phyloP scores from a whole-genome alignment of 2,797 vertebrate species.

The Channallabes apus region DNA sequence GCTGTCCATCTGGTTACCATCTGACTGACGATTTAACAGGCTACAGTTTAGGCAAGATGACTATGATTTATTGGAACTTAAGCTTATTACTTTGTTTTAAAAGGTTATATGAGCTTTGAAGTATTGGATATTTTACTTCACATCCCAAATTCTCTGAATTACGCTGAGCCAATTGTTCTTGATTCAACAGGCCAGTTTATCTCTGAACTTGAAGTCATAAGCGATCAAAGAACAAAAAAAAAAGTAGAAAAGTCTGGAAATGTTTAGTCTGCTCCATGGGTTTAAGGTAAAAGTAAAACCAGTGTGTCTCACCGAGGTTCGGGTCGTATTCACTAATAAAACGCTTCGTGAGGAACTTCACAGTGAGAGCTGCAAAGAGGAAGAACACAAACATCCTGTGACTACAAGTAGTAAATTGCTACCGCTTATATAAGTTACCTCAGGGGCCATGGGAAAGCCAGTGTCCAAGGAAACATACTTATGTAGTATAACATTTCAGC shows the following conservation, averaged over 20 bases:
- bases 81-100: slow-evolving; percentile 7
- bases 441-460: slow-evolving; percentile 55
- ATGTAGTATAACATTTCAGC: slow-evolving; percentile 22
- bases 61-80: slow-evolving; percentile 21
- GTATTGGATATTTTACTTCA: not conserved
- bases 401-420: slow-evolving; percentile 38
- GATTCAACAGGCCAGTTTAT: slow-evolving; percentile 6
- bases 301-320: slow-evolving; percentile 79
- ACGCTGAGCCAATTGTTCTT: not conserved
- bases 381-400: slow-evolving; percentile 50
- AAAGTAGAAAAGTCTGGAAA: not conserved
- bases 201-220: not conserved
- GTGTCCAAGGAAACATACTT: slow-evolving; percentile 48
- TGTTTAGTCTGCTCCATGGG: slow-evolving; percentile 16
- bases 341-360: slow-evolving; percentile 92
- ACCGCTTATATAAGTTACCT: slow-evolving; percentile 46
- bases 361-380: slow-evolving; percentile 80
- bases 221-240: slow-evolving; percentile 23
- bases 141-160: slow-evolving; percentile 2
- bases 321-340: slow-evolving; percentile 91
- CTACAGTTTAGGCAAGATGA: slow-evolving; percentile 18
- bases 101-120: slow-evolving; percentile 26
- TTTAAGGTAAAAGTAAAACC: slow-evolving; percentile 7
- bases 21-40: slow-evolving; percentile 17
- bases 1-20: slow-evolving; percentile 38